Base-by-base conservation (phyloP, 1,140 invertebrate species). In the Temnothorax curvispinosus region DNA sequence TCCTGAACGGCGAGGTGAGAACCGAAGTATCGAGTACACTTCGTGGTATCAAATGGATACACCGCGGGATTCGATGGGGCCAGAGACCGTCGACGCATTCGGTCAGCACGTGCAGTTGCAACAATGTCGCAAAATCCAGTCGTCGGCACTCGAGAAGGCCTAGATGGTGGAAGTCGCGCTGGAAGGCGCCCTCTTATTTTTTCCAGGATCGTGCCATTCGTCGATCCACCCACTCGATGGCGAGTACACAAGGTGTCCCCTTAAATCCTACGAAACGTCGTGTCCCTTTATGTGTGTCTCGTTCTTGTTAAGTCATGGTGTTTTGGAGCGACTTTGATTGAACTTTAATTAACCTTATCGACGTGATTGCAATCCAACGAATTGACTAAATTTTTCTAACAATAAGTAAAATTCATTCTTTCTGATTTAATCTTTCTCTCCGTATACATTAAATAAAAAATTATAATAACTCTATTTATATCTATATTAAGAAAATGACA, bases 1-100 rank as follows among this genome's bases (percentile, higher is more conserved):
- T 97, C 77, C 93, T 97, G 72, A 97, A 97, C 92, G 96, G 96
- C 0, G 96, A 97, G 93, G 97, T 97, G 0, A 94, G 96, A 58
- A 87, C 94, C 3, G 96, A 97, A 89, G 89, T 97, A 15, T 91
- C 94, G 13, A 87, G 93, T 5, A 87, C 88, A 0, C 44, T 95
- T 11, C 86, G 92, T 1, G 92, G 91, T 13, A 78, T 91, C n/a
- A 94, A 88, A 11, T 93, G 93, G 78, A 90, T 90, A 3, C 92
- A 90, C 7, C 86, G 88, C 0, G 67, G 80, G 1, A 69, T 69
- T 1, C 82, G 89, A 44, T 91, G 91, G 87, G 85, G 77, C 0
- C 72, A 67, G 8, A 90, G 91, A 60, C 89, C 88, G 15, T 92
- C 93, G 2, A 92, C 89, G 0, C 91, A 91, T 56, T 94, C 92